phyloP scores from a whole-genome alignment of 2,113 vertebrate species.

The Heptranchias perlo region DNA sequence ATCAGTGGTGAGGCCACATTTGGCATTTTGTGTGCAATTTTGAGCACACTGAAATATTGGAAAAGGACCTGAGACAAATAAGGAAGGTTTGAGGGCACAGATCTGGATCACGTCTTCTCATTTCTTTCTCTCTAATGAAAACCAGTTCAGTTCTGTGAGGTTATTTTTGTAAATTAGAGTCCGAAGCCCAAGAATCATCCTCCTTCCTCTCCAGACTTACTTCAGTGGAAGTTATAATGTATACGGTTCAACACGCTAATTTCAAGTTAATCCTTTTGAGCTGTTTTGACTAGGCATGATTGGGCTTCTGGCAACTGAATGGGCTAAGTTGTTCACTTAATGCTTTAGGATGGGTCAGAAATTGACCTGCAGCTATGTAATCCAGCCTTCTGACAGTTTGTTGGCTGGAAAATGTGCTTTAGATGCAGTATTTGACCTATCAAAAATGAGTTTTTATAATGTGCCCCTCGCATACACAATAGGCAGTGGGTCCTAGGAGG shows the following conservation, averaged over 20 bases:
- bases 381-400: not conserved
- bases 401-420: not conserved
- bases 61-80: not conserved
- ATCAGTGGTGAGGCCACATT: too few species aligned
- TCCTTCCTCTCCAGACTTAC: not conserved
- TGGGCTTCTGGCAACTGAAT: not conserved
- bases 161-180: not conserved
- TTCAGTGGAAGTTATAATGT: not conserved
- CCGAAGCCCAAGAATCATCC: not conserved
- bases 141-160: not conserved
- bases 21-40: not conserved
- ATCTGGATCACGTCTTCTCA: not conserved
- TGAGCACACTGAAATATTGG: not conserved
- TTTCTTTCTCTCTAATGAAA: not conserved
- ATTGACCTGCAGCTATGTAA: not conserved
- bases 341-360: not conserved
- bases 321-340: not conserved
- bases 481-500: not conserved
- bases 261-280: not conserved
- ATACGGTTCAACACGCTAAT: not conserved
- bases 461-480: not conserved
- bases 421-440: not conserved
- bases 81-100: not conserved
- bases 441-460: not conserved
- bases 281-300: not conserved